A percentile compares a stretch with the other conserved stretches of the same genome.
phyloP scores from a whole-genome alignment of 2,797 vertebrate species.

The Epinephelus malabaricus region DNA sequence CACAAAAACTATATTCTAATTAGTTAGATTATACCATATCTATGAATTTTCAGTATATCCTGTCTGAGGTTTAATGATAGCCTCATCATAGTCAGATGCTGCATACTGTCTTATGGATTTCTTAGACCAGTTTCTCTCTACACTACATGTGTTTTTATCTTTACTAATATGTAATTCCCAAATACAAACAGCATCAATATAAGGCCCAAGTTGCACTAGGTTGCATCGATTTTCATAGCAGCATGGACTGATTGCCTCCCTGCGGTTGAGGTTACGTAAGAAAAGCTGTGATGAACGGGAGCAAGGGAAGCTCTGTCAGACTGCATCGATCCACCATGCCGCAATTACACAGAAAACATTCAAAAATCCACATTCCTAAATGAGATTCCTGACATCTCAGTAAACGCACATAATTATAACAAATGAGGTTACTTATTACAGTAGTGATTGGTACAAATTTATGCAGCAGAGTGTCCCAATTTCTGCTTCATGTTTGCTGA shows the following conservation, averaged over 20 bases:
- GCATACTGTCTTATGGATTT: not conserved
- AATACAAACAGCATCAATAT: constrained; percentile 42
- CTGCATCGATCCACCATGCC: constrained; percentile 50
- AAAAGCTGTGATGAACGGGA: constrained; percentile 54
- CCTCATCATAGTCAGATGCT: not conserved
- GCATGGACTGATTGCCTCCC: constrained; percentile 57
- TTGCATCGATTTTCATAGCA: constrained; percentile 62
- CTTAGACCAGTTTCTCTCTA: not conserved
- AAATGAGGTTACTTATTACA: constrained; percentile 30
- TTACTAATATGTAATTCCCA: constrained; percentile 31
- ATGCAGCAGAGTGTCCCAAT: not conserved
- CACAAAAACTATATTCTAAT: not conserved
- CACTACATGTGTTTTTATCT: not conserved
- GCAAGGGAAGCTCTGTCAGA: constrained; percentile 41
- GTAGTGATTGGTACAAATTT: constrained; percentile 3
- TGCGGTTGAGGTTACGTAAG: constrained; percentile 65
- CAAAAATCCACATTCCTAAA: constrained; percentile 29
- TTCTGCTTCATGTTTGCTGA: not conserved
- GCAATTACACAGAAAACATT: constrained; percentile 39
- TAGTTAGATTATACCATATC: not conserved
- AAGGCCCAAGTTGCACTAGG: constrained; percentile 37
- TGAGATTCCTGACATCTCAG: constrained; percentile 39
- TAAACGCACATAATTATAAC: constrained; percentile 34
- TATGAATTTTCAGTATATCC: not conserved
- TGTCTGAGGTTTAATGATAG: not conserved